phyloP scores from a whole-genome alignment of 2,797 vertebrate species.

The Protonibea diacanthus region DNA sequence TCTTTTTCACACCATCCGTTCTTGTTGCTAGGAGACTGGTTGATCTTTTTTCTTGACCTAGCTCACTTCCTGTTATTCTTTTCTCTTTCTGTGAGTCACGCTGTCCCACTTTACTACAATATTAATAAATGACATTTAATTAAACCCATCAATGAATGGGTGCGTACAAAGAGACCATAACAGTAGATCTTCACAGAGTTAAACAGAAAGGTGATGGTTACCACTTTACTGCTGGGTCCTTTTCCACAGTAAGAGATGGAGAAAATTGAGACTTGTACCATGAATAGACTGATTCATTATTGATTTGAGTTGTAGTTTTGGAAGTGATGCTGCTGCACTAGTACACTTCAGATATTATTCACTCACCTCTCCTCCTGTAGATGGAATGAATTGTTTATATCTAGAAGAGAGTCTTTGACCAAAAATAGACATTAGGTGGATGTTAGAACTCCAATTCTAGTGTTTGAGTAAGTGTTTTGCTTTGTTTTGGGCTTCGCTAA shows the following conservation, averaged over 20 bases:
- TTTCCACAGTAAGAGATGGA: not conserved
- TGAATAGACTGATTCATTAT: conserved; percentile 32
- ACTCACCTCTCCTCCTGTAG: conserved; percentile 6
- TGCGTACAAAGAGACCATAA: not conserved
- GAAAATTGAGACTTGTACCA: conserved; percentile 13
- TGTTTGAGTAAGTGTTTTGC: not conserved
- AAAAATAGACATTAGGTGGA: not conserved
- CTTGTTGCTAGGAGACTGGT: conserved; percentile 81
- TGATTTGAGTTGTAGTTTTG: conserved; percentile 26
- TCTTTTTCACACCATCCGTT: conserved; percentile 67
- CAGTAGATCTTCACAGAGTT: not conserved
- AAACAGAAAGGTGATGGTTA: conserved; percentile 6
- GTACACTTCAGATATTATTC: not conserved
- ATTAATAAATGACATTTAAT: conserved; percentile 12
- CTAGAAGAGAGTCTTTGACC: not conserved
- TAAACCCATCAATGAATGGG: conserved; percentile 13
- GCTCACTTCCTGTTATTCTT: conserved; percentile 61
- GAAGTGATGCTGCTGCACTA: conserved; percentile 6
- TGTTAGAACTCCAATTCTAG: not conserved
- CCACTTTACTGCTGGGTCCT: not conserved
- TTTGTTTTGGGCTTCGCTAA: not conserved
- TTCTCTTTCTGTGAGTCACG: conserved; percentile 52
- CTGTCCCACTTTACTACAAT: conserved; percentile 19
- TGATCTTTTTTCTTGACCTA: conserved; percentile 64
- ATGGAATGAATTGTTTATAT: conserved; percentile 5